A percentile compares a stretch with the other conserved stretches of the same genome.
Evolutionary conservation across 1,140 invertebrate species (phyloP).

Genomic region (Fopius arisanus): DNA sequence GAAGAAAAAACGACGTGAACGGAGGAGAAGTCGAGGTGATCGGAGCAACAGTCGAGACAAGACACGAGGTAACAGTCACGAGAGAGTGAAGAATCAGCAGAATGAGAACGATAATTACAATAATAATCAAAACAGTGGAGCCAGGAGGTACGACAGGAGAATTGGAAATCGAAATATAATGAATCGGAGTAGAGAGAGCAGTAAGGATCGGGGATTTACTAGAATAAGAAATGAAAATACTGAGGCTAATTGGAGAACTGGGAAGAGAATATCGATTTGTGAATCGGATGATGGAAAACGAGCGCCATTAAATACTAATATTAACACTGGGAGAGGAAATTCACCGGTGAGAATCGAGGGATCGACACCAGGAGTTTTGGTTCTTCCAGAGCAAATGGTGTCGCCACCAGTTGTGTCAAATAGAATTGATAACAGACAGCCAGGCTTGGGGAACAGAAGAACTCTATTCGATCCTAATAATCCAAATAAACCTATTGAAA

Average conservation of each 20-base stretch:
- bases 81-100: slow-evolving; percentile 61
- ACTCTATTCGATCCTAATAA: slow-evolving; percentile 75
- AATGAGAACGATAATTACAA: slow-evolving; percentile 60
- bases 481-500: slow-evolving; percentile 72
- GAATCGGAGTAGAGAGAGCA: slow-evolving; percentile 58
- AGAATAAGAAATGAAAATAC: slow-evolving; percentile 45
- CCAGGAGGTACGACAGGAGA: slow-evolving; percentile 51
- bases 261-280: slow-evolving; percentile 53
- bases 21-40: slow-evolving; percentile 32
- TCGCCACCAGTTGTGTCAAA: slow-evolving; percentile 37
- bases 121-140: slow-evolving; percentile 56
- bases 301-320: slow-evolving; percentile 43
- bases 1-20: slow-evolving; percentile 46
- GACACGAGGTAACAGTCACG: slow-evolving; percentile 53
- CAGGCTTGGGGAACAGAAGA: slow-evolving; percentile 55
- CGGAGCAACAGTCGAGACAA: slow-evolving; percentile 56
- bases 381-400: slow-evolving; percentile 55
- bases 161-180: slow-evolving; percentile 42
- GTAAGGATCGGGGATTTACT: slow-evolving; percentile 58
- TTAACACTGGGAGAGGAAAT: slow-evolving; percentile 36
- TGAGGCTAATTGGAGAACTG: slow-evolving; percentile 62
- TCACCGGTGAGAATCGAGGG: neutral
- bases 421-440: slow-evolving; percentile 27
- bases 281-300: slow-evolving; percentile 55
- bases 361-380: slow-evolving; percentile 56